phyloP scores from a whole-genome alignment of 2,113 vertebrate species.

The Platysternon megacephalum region DNA sequence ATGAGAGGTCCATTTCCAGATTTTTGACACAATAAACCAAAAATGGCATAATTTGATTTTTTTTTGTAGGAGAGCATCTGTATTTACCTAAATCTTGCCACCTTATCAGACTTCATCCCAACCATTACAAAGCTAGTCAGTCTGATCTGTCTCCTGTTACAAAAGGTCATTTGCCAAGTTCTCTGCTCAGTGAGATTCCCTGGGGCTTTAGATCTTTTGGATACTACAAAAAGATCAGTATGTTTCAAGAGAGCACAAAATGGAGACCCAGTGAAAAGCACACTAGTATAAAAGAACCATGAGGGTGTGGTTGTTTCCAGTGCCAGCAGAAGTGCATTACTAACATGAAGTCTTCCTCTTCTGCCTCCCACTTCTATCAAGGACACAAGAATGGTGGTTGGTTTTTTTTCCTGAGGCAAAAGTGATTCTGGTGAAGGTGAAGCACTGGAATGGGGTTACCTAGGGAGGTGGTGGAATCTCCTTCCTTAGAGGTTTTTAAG shows the following conservation, averaged over 20 bases:
- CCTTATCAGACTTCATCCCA: neutral
- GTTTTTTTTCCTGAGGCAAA: neutral
- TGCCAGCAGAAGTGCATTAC: neutral
- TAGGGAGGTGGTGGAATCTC: too few relatives aligned
- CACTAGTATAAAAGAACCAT: neutral
- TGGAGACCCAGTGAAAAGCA: neutral
- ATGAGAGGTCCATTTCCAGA: neutral
- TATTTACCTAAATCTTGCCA: neutral
- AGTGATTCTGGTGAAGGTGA: too few relatives aligned
- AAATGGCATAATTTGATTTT: rapidly evolving
- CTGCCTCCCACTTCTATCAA: neutral
- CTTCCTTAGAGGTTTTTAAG: too few relatives aligned
- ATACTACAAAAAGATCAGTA: neutral
- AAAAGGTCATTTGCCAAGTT: neutral
- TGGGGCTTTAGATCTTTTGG: neutral
- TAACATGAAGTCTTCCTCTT: neutral
- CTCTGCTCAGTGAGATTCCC: neutral
- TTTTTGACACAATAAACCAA: neutral
- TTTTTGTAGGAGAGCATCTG: neutral
- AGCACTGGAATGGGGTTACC: too few relatives aligned
- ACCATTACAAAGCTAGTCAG: neutral
- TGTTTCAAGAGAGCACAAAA: neutral
- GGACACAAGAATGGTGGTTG: neutral
- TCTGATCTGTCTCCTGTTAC: neutral
- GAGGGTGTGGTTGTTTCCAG: rapidly evolving